phyloP scores from a whole-genome alignment of 2,113 vertebrate genomes.

The Cisticola juncidis region DNA sequence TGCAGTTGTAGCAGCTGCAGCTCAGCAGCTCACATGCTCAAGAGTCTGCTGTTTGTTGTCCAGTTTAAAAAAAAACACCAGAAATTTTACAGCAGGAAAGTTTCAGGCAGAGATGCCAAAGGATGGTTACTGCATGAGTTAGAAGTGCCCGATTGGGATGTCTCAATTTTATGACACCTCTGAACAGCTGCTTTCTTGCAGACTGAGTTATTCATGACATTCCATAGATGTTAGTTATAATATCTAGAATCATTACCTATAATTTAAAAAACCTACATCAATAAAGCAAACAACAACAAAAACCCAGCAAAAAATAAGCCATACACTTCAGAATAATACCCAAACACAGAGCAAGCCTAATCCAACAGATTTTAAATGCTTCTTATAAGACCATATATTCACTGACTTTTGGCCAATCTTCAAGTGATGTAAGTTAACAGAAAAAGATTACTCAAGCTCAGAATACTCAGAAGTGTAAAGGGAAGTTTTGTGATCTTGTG shows the following conservation, averaged over 20 bases:
- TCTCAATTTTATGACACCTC: not conserved
- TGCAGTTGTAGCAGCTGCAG: not conserved
- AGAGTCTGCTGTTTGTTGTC: not conserved
- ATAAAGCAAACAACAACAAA: not conserved
- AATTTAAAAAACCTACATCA: not conserved
- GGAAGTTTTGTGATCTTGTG: not conserved
- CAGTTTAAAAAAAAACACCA: not conserved
- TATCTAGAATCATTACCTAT: not conserved
- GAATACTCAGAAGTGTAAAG: not conserved
- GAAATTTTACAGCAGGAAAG: not conserved
- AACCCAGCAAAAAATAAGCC: not conserved
- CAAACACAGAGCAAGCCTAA: not conserved
- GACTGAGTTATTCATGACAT: not conserved
- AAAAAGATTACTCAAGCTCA: not conserved
- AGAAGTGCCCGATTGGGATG: not conserved
- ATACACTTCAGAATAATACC: not conserved
- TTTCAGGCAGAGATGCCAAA: not conserved
- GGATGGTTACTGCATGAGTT: not conserved
- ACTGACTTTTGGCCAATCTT: not conserved
- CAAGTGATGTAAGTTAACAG: not conserved
- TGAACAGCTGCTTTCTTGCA: not conserved
- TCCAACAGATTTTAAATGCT: not conserved
- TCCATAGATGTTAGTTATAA: not conserved
- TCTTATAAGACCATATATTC: not conserved
- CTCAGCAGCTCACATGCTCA: not conserved